phyloP scores from a whole-genome alignment of 1,140 invertebrate genomes.

The Drosophila arizonae region DNA sequence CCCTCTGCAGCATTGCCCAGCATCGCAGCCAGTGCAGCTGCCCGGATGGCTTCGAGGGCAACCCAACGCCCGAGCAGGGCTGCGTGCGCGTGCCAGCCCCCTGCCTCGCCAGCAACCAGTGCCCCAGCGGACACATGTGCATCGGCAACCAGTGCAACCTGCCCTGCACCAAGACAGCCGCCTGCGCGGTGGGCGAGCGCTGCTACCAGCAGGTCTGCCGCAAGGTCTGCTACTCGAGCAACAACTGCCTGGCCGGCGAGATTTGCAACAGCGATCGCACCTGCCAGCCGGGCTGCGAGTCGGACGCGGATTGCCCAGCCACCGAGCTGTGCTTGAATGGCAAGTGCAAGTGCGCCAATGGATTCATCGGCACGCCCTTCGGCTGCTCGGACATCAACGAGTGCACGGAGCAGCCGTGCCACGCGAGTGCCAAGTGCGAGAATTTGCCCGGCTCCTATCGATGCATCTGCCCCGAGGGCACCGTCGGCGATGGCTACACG shows the following conservation, averaged over 20 bases:
- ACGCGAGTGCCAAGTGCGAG: conserved; percentile 89
- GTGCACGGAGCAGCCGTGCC: conserved; percentile 91
- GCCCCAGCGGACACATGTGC: conserved; percentile 89
- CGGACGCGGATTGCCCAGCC: conserved; percentile 90
- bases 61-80: conserved; percentile 94
- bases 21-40: conserved; percentile 90
- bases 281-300: conserved; percentile 92
- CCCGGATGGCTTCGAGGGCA: conserved; percentile 91
- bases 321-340: conserved; percentile 91
- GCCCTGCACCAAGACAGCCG: conserved; percentile 87
- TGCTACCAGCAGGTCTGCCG: conserved; percentile 90
- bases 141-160: conserved; percentile 89
- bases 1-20: conserved; percentile 89
- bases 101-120: conserved; percentile 87
- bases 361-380: conserved; percentile 87
- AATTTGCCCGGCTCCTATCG: conserved; percentile 92
- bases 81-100: conserved; percentile 89
- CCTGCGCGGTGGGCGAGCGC: conserved; percentile 92
- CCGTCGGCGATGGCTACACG: conserved; percentile 90
- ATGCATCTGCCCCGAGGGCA: conserved; percentile 90
- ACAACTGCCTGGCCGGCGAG: conserved; percentile 94
- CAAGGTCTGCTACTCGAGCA: conserved; percentile 94
- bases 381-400: conserved; percentile 91
- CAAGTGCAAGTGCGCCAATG: conserved; percentile 90
- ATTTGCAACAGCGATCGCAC: conserved; percentile 91